phyloP scores from a whole-genome alignment of 2,888 invertebrate species.

The Temnothorax rugatulus region DNA sequence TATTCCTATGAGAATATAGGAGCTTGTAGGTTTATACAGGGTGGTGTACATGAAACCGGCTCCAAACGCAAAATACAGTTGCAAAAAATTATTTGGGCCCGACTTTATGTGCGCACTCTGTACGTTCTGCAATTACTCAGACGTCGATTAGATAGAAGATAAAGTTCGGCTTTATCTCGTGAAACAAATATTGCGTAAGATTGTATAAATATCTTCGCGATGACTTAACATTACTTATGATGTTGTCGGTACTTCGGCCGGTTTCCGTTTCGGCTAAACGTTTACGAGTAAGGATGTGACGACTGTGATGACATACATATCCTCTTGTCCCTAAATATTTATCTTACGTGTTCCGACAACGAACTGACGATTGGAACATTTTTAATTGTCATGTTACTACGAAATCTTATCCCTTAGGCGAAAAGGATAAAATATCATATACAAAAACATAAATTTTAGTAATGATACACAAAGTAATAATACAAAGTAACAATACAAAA shows the following conservation, averaged over 20 bases:
- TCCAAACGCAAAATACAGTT: too few relatives aligned
- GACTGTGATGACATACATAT: conserved; percentile 4
- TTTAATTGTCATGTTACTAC: not conserved
- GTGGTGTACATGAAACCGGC: too few relatives aligned
- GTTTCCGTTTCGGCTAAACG: conserved; percentile 25
- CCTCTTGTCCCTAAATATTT: conserved; percentile 54
- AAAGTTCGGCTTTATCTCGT: not conserved
- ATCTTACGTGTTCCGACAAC: conserved; percentile 12
- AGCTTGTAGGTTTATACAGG: not conserved
- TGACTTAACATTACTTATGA: conserved; percentile 33
- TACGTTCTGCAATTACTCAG: not conserved
- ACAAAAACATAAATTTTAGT: not conserved
- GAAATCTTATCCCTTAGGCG: not conserved
- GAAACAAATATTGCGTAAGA: conserved; percentile 26
- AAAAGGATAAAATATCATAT: not conserved
- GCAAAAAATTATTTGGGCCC: too few relatives aligned
- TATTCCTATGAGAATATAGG: not conserved
- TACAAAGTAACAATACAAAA: not conserved
- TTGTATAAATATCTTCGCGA: conserved; percentile 16
- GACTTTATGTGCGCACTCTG: too few relatives aligned
- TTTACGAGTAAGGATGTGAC: not conserved
- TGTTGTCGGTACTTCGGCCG: not conserved
- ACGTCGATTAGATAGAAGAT: conserved; percentile 1
- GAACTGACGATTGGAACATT: not conserved
- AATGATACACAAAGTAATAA: not conserved